Evolutionary conservation across 2,113 vertebrate genomes (phyloP).

Genomic region (Phylloscopus whistleri): DNA sequence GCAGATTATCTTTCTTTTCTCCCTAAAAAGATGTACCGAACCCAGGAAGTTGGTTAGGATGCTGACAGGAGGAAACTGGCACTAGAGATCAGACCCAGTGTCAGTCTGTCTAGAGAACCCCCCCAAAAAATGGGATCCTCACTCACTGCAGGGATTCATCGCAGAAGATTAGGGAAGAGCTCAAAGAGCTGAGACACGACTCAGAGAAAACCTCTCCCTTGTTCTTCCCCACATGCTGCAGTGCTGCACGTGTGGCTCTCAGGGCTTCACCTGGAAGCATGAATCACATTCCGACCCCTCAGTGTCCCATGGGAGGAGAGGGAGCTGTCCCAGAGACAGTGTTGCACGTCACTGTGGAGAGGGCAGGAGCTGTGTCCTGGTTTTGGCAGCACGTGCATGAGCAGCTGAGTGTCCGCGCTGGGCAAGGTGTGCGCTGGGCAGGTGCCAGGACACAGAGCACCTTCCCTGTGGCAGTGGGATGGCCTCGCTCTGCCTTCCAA

Average conservation of each 20-base stretch:
- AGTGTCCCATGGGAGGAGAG: not conserved
- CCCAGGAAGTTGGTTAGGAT: not conserved
- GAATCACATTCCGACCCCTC: accelerated
- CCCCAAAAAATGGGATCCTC: not conserved
- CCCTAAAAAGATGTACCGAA: not conserved
- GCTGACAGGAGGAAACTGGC: not conserved
- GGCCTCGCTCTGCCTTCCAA: not conserved
- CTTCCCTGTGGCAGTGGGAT: not conserved
- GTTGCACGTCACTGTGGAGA: not conserved
- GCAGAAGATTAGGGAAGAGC: not conserved
- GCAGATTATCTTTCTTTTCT: not conserved
- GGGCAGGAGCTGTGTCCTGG: not conserved
- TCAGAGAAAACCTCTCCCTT: not conserved
- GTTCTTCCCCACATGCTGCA: accelerated
- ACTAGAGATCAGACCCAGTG: not conserved
- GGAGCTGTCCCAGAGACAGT: not conserved
- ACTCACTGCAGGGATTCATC: not conserved
- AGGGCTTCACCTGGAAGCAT: not conserved
- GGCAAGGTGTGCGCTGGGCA: not conserved
- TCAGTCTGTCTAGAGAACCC: not conserved
- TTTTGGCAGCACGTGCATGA: accelerated
- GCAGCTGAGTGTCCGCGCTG: not conserved
- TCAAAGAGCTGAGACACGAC: not conserved
- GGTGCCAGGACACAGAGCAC: not conserved
- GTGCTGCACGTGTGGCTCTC: accelerated